These are phyloP conservation scores for Lymantria monacha DNA, from an alignment of 2,888 invertebrate species.

Conservation along the genomic window DNA sequence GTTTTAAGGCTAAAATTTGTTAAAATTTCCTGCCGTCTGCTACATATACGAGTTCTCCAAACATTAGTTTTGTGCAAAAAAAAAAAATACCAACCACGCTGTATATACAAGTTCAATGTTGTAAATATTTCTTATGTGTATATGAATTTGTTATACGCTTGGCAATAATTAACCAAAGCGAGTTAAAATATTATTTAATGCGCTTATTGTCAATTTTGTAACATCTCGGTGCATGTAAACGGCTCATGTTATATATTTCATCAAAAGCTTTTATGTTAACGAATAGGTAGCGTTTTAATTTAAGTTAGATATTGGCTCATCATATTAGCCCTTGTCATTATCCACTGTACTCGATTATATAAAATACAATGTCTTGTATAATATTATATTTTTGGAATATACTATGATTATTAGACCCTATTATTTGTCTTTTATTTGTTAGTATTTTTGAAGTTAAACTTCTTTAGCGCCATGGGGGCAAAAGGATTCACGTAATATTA, in stretches of 20 bases:
- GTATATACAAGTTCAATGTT: too few species aligned
- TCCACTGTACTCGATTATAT: conserved; percentile 47
- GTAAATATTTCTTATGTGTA: too few species aligned
- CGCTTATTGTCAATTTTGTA: conserved; percentile 3
- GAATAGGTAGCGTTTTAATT: conserved; percentile 29
- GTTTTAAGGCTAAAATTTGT: too few species aligned
- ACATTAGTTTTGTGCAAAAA: too few species aligned
- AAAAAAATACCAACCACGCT: too few species aligned
- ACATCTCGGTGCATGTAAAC: not conserved
- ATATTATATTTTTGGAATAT: conserved; percentile 80
- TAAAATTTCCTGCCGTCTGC: too few species aligned
- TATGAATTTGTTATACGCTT: too few species aligned
- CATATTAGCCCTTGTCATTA: conserved; percentile 21
- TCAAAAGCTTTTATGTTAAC: not conserved
- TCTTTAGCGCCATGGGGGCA: too few species aligned
- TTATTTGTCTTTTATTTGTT: conserved; percentile 34
- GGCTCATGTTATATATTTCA: conserved; percentile 8
- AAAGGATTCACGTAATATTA: too few species aligned
- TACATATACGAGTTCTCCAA: too few species aligned
- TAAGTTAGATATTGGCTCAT: conserved; percentile 35
- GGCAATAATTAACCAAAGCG: too few species aligned
- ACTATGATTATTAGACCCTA: conserved; percentile 59
- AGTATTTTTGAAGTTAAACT: too few species aligned
- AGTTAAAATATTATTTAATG: not conserved
- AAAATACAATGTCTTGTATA: conserved; percentile 67